Conservation (phyloP, 2,797 vertebrate species). For the Scarus forsteni region DNA sequence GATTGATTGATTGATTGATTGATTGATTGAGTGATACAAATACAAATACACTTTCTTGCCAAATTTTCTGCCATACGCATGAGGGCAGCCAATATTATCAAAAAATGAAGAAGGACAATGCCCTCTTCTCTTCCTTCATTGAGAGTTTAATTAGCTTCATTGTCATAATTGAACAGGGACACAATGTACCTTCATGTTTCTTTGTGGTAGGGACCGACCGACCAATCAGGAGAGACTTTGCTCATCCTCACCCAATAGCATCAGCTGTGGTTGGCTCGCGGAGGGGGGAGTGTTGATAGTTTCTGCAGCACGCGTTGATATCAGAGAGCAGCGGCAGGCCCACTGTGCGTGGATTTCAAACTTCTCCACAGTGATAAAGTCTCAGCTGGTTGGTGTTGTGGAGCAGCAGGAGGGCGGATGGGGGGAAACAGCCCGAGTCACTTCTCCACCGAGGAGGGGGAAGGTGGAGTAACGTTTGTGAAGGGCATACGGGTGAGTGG, state of each 20-base stretch:
- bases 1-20: no score
- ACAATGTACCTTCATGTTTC: constrained; percentile 60
- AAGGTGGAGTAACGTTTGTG: constrained; percentile 70
- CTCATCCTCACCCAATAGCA: constrained; percentile 69
- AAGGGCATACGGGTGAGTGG: constrained; percentile 85
- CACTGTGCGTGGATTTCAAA: constrained; percentile 38
- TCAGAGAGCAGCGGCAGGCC: neutral
- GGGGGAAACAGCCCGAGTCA: constrained; percentile 79
- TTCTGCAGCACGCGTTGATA: constrained; percentile 8
- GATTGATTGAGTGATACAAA: no score
- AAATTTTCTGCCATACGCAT: no score
- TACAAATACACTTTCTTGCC: no score
- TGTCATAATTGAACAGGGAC: constrained; percentile 31
- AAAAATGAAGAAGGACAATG: no score
- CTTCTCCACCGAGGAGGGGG: constrained; percentile 56
- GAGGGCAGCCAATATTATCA: no score
- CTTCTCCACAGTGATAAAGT: neutral
- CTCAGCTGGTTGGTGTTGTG: neutral
- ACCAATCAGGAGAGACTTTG: constrained; percentile 70
- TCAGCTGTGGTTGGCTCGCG: neutral
- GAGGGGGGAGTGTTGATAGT: constrained; percentile 45
- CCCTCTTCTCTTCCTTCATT: no score
- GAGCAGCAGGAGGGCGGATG: constrained; percentile 54
- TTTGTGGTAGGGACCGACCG: neutral
- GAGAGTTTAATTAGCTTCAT: neutral